A percentile compares a stretch with the other conserved stretches of the same genome.
phyloP scores from a whole-genome alignment of 2,113 vertebrate genomes.

The Rhinoderma darwinii region DNA sequence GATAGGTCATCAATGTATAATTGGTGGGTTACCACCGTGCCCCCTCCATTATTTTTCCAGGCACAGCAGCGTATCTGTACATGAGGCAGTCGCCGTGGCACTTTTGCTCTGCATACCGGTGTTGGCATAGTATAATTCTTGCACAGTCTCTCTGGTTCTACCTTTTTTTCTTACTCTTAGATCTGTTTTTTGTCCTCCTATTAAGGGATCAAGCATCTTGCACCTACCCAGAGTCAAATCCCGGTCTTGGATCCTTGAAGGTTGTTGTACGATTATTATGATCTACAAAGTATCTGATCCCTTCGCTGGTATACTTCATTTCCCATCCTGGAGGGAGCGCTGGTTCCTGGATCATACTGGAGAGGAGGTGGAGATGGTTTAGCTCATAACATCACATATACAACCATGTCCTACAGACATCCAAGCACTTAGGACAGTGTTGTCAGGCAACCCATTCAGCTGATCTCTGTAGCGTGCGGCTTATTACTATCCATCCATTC shows the following conservation, averaged over 20 bases:
- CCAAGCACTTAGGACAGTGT: neutral
- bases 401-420: neutral
- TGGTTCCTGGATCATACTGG: slow-evolving; percentile 97
- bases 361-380: slow-evolving; percentile 16
- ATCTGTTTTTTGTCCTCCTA: neutral
- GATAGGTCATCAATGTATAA: too few relatives aligned
- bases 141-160: neutral
- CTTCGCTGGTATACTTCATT: slow-evolving; percentile 98
- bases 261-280: slow-evolving; percentile 97
- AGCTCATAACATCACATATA: neutral
- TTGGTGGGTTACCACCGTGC: too few relatives aligned
- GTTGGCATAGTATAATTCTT: neutral
- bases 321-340: slow-evolving; percentile 97
- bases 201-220: neutral
- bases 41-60: too few relatives aligned
- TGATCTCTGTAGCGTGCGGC: too few relatives aligned
- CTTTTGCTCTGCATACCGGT: too few relatives aligned
- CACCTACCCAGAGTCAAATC: slow-evolving; percentile 94
- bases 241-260: slow-evolving; percentile 97
- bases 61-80: too few relatives aligned
- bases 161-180: neutral
- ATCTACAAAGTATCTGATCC: slow-evolving; percentile 97
- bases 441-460: neutral
- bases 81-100: too few relatives aligned
- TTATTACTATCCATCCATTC: neutral